These are phyloP conservation scores for Catocala nupta DNA, from an alignment of 2,888 invertebrate genomes.

Conservation along the genomic window DNA sequence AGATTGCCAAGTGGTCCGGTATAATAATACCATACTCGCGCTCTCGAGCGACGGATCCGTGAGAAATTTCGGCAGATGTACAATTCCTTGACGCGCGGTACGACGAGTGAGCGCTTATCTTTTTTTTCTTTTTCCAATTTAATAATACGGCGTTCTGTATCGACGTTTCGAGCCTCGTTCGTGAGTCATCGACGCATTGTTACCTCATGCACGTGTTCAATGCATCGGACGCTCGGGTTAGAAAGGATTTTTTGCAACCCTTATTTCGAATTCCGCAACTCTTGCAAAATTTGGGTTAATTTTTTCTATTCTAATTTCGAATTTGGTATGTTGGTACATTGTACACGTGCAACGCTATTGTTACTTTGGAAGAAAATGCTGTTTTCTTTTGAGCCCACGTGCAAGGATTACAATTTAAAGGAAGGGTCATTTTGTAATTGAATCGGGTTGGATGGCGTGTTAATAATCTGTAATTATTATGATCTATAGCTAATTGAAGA, in stretches of 20 bases:
- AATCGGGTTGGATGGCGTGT: conserved; percentile 39
- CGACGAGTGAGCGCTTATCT: conserved; percentile 83
- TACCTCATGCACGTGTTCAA: conserved; percentile 81
- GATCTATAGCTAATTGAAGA: conserved; percentile 69
- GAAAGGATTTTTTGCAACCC: conserved; percentile 86
- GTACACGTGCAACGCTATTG: conserved; percentile 63
- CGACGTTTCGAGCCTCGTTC: conserved; percentile 71
- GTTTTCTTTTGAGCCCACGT: conserved; percentile 54
- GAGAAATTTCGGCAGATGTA: conserved; percentile 88
- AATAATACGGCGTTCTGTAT: conserved; percentile 81
- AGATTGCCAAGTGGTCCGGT: conserved; percentile 75
- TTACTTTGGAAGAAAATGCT: conserved; percentile 44
- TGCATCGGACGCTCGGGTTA: conserved; percentile 80
- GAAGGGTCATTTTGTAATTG: conserved; percentile 53
- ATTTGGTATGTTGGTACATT: conserved; percentile 54
- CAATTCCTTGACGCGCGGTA: conserved; percentile 85
- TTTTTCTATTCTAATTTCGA: conserved; percentile 70
- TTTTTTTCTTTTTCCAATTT: conserved; percentile 74
- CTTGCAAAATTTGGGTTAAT: conserved; percentile 85
- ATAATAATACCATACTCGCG: conserved; percentile 81
- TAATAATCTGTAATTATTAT: conserved; percentile 57
- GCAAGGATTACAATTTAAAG: conserved; percentile 51
- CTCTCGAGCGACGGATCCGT: conserved; percentile 74
- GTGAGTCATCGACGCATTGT: conserved; percentile 84
- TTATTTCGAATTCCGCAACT: conserved; percentile 86